phyloP scores from a whole-genome alignment of 2,797 vertebrate species.

The Brotula barbata region DNA sequence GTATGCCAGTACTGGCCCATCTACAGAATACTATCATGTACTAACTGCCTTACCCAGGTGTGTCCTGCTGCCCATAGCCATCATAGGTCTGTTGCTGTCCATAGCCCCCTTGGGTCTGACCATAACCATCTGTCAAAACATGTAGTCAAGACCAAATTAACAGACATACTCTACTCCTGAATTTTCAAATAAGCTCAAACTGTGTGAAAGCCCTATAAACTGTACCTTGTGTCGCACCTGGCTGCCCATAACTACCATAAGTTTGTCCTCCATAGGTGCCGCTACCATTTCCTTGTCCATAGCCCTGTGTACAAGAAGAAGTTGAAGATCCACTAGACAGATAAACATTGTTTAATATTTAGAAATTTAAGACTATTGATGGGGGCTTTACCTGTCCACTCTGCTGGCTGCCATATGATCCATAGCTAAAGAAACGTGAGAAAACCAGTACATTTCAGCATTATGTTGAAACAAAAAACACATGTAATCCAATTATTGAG shows the following conservation, averaged over 20 bases:
- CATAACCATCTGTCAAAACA: constrained; percentile 57
- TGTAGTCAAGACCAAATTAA: too few relatives aligned
- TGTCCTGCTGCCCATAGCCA: constrained; percentile 67
- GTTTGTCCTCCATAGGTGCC: constrained; percentile 68
- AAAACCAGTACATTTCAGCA: background rate
- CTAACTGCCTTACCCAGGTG: constrained; percentile 69
- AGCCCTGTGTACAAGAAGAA: constrained; percentile 55
- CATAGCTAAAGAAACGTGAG: constrained; percentile 68
- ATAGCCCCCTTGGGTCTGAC: constrained; percentile 63
- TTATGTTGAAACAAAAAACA: too few relatives aligned
- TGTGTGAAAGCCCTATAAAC: background rate
- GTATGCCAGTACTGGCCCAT: too few relatives aligned
- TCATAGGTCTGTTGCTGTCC: constrained; percentile 65
- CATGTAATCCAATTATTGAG: background rate
- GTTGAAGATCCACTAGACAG: too few relatives aligned
- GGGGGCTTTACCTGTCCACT: constrained; percentile 71
- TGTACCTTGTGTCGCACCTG: constrained; percentile 49
- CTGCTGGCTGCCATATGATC: constrained; percentile 74
- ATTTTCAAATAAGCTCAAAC: too few relatives aligned
- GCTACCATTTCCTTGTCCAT: constrained; percentile 77
- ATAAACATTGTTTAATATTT: too few relatives aligned
- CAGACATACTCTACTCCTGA: too few relatives aligned
- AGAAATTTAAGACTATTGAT: background rate
- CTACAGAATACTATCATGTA: too few relatives aligned
- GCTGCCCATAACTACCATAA: constrained; percentile 74